Conservation (phyloP, 2,797 vertebrate genomes). For the Pseudopleuronectes americanus region DNA sequence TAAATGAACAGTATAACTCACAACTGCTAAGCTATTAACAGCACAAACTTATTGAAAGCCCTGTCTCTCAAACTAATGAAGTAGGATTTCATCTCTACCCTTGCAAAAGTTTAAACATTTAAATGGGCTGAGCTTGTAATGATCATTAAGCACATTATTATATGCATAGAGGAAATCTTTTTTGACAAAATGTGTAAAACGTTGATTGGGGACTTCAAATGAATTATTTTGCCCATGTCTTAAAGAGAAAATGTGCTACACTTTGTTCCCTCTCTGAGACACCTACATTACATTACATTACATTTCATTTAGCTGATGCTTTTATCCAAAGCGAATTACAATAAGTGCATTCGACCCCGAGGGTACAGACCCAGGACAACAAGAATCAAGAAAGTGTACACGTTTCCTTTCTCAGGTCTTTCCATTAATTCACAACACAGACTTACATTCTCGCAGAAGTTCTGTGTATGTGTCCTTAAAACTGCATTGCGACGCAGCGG, state of each 20-base stretch:
- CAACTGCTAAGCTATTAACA: neutral
- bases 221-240: constrained; percentile 4
- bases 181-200: neutral
- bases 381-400: too few species aligned
- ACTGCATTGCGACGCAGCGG: neutral
- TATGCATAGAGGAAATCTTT: neutral
- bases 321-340: too few species aligned
- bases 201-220: neutral
- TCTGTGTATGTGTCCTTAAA: neutral
- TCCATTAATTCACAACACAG: constrained; percentile 10
- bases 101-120: neutral
- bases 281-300: too few species aligned
- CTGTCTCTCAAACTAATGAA: neutral
- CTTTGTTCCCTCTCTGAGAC: constrained; percentile 2
- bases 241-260: constrained; percentile 16
- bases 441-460: neutral
- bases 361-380: too few species aligned
- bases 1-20: too few species aligned
- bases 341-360: too few species aligned
- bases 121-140: neutral
- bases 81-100: neutral
- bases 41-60: neutral
- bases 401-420: neutral
- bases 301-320: too few species aligned
- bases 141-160: neutral